Evolutionary conservation across 2,797 vertebrate genomes (phyloP).

Genomic region (Varecia variegata): DNA sequence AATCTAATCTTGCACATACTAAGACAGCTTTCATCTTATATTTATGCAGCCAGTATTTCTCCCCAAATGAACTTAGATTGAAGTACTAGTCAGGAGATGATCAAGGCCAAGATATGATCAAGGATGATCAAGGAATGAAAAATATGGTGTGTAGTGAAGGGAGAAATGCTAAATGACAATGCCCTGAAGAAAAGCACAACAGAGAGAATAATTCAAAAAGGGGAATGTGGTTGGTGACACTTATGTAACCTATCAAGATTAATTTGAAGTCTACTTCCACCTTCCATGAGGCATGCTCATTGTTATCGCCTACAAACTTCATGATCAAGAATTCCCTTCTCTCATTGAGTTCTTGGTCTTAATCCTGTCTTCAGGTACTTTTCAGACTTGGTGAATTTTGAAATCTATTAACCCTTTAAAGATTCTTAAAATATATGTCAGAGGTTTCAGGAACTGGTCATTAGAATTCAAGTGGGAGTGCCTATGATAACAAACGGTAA

Average conservation of each 20-base stretch:
- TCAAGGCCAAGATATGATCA: slow-evolving; percentile 2
- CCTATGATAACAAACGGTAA: background rate
- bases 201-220: background rate
- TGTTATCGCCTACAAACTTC: background rate
- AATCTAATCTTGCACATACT: slow-evolving; percentile 10
- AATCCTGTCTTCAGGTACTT: background rate
- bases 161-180: slow-evolving; percentile 47
- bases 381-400: background rate
- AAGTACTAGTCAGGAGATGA: slow-evolving; percentile 9
- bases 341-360: background rate
- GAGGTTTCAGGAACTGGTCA: background rate
- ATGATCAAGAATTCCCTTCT: background rate
- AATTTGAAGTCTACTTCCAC: background rate
- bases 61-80: background rate
- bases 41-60: background rate
- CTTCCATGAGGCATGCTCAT: background rate
- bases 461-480: background rate
- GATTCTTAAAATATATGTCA: background rate
- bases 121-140: background rate
- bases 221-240: background rate
- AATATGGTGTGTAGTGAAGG: slow-evolving; percentile 29
- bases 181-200: slow-evolving; percentile 19
- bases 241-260: background rate
- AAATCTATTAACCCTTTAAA: background rate
- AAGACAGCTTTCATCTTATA: background rate